phyloP scores from a whole-genome alignment of 2,888 invertebrate genomes.

The Eilema depressum region DNA sequence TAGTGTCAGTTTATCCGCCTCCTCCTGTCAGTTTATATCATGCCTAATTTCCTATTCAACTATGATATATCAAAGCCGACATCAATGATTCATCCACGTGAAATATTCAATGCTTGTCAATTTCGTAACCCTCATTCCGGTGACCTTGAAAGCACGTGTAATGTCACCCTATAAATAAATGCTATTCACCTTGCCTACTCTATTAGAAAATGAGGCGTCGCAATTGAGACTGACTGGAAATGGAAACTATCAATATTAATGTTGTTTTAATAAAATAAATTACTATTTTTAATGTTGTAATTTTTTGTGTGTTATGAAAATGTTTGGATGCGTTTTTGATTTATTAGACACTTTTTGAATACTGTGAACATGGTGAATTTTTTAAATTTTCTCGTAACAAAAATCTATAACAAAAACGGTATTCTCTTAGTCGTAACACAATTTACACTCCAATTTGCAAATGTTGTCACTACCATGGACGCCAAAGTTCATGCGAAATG shows the following conservation, averaged over 20 bases:
- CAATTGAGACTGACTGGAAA: background rate
- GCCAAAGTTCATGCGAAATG: too few species aligned
- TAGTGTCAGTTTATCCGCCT: too few species aligned
- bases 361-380: too few species aligned
- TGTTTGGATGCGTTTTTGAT: background rate
- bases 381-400: too few species aligned
- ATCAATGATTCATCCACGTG: background rate
- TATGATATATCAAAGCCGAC: constrained; percentile 1
- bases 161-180: constrained; percentile 1
- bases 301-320: background rate
- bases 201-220: background rate
- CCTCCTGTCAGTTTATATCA: too few species aligned
- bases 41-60: background rate
- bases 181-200: background rate
- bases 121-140: background rate
- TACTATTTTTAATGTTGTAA: background rate
- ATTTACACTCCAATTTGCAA: too few species aligned
- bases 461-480: too few species aligned
- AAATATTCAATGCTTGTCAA: background rate
- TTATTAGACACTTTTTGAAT: background rate
- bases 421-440: too few species aligned
- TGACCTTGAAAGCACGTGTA: background rate
- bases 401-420: too few species aligned
- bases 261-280: background rate
- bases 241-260: background rate